These are phyloP conservation scores for Scaptomyza polygonia DNA, from an alignment of 2,888 invertebrate species.

Conservation along the genomic window DNA sequence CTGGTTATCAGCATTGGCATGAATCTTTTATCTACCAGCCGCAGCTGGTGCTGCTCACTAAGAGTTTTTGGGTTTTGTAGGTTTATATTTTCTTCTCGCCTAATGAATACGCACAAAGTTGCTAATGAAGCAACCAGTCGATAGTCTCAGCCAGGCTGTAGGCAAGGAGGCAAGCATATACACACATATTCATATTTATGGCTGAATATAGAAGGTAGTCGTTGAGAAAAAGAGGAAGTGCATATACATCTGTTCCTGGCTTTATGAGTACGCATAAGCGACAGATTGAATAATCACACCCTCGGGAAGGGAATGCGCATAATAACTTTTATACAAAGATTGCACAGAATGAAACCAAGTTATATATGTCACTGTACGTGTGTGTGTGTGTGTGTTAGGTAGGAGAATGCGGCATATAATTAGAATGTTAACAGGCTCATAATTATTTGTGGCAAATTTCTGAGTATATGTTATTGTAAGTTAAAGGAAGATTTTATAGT, in stretches of 20 bases:
- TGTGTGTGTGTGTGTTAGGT: not conserved
- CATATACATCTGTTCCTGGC: conserved; percentile 22
- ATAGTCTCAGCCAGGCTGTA: conserved; percentile 19
- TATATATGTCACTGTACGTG: conserved; percentile 6
- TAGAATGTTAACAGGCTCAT: conserved; percentile 8
- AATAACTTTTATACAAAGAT: conserved; percentile 32
- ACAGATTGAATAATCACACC: conserved; percentile 75
- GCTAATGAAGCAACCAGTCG: conserved; percentile 74
- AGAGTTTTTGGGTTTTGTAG: conserved; percentile 18
- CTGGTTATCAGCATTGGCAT: conserved; percentile 74
- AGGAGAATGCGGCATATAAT: conserved; percentile 20
- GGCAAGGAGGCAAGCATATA: not conserved
- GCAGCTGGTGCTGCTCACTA: conserved; percentile 59
- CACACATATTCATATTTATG: conserved; percentile 17
- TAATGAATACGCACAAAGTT: conserved; percentile 80
- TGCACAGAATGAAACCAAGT: conserved; percentile 30
- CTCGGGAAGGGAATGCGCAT: conserved; percentile 43
- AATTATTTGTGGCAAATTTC: conserved; percentile 1
- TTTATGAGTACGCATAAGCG: conserved; percentile 47
- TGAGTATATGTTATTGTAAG: not conserved
- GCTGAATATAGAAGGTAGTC: conserved; percentile 38
- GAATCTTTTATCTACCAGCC: conserved; percentile 75
- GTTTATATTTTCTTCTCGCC: conserved; percentile 34
- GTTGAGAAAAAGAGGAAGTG: conserved; percentile 16
- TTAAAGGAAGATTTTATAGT: not conserved